Evolutionary conservation across 2,797 vertebrate genomes (phyloP), one percentile per base, ranked within the genome.

Genomic region (Tenualosa ilisha): DNA sequence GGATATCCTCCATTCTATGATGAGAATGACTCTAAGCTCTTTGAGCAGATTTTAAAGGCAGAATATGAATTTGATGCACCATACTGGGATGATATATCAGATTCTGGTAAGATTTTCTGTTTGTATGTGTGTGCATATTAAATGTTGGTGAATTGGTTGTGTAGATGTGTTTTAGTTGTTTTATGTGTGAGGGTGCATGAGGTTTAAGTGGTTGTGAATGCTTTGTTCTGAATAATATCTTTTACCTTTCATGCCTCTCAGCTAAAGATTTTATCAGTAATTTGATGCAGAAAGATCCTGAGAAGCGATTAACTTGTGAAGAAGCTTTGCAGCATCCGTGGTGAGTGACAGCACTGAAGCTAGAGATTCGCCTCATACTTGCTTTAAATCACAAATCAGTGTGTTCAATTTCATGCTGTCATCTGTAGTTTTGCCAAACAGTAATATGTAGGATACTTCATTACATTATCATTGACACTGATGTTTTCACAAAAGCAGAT

Each of bases 1-100:
- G 98, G 98, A 17, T 99, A 99, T 93, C 98, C 98, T 82, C 98
- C 98, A 7, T 99, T 99, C 94, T 99, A 99, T 0, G 98, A 99
- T 0, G 98, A 99, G 94, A 99, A 99, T 0, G 98, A 99, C 89
- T 99, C 98, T 4, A 99, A 99, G 93, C 96, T 99, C 81, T 99
- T 99, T 37, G 98, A 99, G 92, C 98, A 99, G 95, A 99, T 99
- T 91, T 96, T 99, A 86, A 99, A 97, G 91, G 97, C 98, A 0
- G 98, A 99, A 92, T 99, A 99, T 53, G 98, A 99, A 93, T 99
- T 99, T 82, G 98, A 99, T 46, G 97, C 98, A 1, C 98, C 98
- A 0, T 99, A 99, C 84, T 99, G 98, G 98, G 98, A 99, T 22
- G 98, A 99, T 91, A 99, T 99, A 91, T 99, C 98, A 0, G 98